Conservation (phyloP, 2,797 vertebrate species). For the Brachyalestes nurse region DNA sequence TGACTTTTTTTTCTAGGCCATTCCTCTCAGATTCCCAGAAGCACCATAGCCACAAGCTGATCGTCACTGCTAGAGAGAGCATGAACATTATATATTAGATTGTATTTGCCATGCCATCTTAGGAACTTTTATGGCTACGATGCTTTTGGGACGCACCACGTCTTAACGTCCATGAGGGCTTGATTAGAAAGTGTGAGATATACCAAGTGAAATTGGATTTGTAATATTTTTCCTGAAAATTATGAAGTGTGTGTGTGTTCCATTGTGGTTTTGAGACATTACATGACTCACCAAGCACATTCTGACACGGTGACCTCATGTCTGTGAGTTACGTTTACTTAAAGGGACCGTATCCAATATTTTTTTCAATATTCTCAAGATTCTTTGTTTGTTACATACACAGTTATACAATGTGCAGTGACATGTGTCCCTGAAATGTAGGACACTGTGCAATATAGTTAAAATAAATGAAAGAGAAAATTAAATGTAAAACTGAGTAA, state of each 20-base stretch:
- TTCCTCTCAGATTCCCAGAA: conserved; percentile 20
- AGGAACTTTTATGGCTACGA: conserved; percentile 26
- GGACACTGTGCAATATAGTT: no score
- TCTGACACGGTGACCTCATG: not conserved
- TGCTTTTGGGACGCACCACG: conserved; percentile 28
- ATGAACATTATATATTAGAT: conserved; percentile 12
- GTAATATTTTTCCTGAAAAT: conserved; percentile 20
- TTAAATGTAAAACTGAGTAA: no score
- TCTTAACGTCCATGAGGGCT: conserved; percentile 1
- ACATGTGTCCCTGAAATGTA: no score
- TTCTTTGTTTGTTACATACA: no score
- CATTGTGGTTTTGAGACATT: not conserved
- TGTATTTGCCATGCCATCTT: conserved; percentile 21
- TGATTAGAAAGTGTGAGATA: conserved; percentile 4
- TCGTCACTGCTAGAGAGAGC: conserved; percentile 23
- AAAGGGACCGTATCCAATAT: not conserved
- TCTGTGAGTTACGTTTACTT: not conserved
- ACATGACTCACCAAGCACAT: not conserved
- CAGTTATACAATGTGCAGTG: no score
- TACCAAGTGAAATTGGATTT: conserved; percentile 22
- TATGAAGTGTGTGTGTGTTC: conserved; percentile 7
- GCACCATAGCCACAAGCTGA: not conserved
- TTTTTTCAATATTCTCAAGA: no score
- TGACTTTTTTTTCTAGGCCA: not conserved
- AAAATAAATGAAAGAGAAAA: no score